These are phyloP conservation scores for Gavia stellata DNA, from an alignment of 2,113 vertebrate species.

Conservation along the genomic window DNA sequence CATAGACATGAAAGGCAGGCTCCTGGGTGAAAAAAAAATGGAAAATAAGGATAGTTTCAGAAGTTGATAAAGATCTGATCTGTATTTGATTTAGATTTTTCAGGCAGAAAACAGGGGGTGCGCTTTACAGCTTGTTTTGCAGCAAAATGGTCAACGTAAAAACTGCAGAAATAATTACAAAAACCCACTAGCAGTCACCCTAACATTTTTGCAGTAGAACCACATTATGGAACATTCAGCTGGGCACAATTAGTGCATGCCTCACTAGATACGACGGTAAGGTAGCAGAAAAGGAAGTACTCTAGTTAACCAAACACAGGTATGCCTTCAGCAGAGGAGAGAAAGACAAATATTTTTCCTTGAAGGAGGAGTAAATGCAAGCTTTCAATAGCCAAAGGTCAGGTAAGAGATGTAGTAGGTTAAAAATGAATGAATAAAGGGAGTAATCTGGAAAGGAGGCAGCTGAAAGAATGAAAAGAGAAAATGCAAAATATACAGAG, in stretches of 20 bases:
- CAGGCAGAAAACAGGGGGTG: background rate
- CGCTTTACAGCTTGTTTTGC: background rate
- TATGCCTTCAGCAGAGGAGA: background rate
- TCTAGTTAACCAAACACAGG: background rate
- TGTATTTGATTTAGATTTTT: background rate
- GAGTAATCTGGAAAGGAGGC: background rate
- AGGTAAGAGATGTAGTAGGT: background rate
- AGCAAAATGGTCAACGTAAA: background rate
- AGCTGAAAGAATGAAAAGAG: background rate
- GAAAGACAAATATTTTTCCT: background rate
- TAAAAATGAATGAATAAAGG: background rate
- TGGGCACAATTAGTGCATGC: background rate
- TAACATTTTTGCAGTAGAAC: background rate
- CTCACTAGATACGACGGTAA: background rate
- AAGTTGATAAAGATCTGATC: background rate
- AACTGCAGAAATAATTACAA: background rate
- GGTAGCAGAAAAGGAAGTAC: background rate
- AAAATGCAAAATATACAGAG: background rate
- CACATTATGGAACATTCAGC: background rate
- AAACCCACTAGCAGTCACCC: background rate
- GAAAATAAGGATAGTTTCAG: background rate
- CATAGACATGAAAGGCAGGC: background rate
- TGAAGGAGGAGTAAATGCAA: background rate
- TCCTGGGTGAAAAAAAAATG: background rate
- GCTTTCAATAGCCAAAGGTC: background rate